A percentile compares a stretch with the other conserved stretches of the same genome.
phyloP scores from a whole-genome alignment of 2,888 invertebrate genomes.

The Hofmannophila pseudospretella region DNA sequence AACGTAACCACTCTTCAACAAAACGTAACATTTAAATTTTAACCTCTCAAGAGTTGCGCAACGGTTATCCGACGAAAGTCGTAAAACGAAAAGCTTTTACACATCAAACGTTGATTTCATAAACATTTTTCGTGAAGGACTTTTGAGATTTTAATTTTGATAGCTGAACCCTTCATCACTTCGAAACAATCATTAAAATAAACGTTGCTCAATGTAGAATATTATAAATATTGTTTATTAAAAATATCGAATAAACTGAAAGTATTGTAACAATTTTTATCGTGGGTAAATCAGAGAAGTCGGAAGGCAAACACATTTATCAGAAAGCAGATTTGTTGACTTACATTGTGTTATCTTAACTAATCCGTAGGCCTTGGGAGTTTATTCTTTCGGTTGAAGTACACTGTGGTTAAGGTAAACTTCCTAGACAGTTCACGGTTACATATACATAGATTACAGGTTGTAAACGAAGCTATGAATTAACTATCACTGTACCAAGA shows the following conservation, averaged over 20 bases:
- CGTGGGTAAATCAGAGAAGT: too few relatives aligned
- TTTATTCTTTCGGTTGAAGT: not conserved
- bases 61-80: conserved; percentile 31
- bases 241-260: too few relatives aligned
- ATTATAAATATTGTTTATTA: too few relatives aligned
- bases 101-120: conserved; percentile 43
- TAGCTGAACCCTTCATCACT: conserved; percentile 19
- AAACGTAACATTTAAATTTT: conserved; percentile 24
- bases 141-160: conserved; percentile 27
- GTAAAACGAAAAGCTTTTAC: conserved; percentile 51
- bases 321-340: too few relatives aligned
- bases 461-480: not conserved
- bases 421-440: conserved; percentile 53
- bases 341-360: not conserved
- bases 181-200: too few relatives aligned
- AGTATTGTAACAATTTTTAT: too few relatives aligned
- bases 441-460: conserved; percentile 3
- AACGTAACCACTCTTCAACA: too few relatives aligned
- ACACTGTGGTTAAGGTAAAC: conserved; percentile 9
- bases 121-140: conserved; percentile 28
- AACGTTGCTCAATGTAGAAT: too few relatives aligned
- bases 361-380: not conserved
- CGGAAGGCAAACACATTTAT: too few relatives aligned
- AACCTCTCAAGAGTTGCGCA: conserved; percentile 41
- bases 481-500: too few relatives aligned